Base-by-base conservation (phyloP, 2,797 vertebrate species). In the Lerista edwardsae region DNA sequence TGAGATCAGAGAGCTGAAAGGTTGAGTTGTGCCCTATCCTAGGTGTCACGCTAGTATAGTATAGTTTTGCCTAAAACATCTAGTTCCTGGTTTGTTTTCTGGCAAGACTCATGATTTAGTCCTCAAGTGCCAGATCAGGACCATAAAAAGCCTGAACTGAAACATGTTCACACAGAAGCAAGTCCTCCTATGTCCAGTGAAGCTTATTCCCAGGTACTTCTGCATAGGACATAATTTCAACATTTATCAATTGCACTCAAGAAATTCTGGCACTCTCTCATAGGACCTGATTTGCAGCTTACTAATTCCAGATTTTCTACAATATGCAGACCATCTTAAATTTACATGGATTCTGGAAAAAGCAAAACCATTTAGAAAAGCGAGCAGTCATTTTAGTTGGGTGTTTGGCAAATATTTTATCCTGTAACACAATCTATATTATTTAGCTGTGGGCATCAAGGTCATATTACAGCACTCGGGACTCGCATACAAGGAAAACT, bases 371-470 rank as follows among this genome's bases (percentile, higher is more conserved):
- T 59, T 19, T 3, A 6, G 25, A 75, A 82, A 31, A 71, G 39
- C 72, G 31, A 83, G 10, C 62, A 36, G 2, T 86, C 27, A 15
- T 65, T 86, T 75, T 34, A 21, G 36, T 74, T 55, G 68, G 57
- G 78, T 67, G 41, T 51, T 79, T n/a, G 14, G 1, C n/a, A 82
- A 73, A 67, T 64, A 2, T 36, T n/a, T 64, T 61, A 31, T 11
- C 41, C 59, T 57, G 75, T 41, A 73, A 0, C 1, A 86, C 76
- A 87, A 81, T 29, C 79, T 51, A 51, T 79, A 51, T 0, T 72
- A 80, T 0, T 1, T 9, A 85, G 23, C 74, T 4, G 41, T 1
- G 10, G 5, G 27, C 23, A n/a, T 7, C 75, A 0, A 0, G 0
- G 27, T 68, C 80, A n/a, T 23, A 41, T 8, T 0, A 65, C 1